These are phyloP conservation scores for Heliconius hortense DNA, from an alignment of 2,888 invertebrate species.

Conservation along the genomic window DNA sequence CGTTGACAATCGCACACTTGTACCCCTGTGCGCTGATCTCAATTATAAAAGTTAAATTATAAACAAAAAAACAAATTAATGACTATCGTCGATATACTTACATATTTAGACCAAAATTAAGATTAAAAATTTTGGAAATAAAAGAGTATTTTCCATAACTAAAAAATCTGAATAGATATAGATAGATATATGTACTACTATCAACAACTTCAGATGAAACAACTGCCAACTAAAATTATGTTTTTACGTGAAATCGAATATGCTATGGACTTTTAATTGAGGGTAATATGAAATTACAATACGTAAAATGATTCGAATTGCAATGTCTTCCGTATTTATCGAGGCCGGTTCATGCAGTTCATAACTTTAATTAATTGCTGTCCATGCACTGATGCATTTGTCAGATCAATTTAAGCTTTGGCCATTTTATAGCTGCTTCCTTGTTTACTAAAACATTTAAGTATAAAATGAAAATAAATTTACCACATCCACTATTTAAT, in stretches of 20 bases:
- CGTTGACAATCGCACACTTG: no score
- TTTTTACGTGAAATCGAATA: not conserved
- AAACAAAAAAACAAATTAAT: no score
- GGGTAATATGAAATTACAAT: conserved; percentile 25
- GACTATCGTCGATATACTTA: no score
- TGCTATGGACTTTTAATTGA: not conserved
- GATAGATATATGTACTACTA: not conserved
- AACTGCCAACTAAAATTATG: not conserved
- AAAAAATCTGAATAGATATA: not conserved
- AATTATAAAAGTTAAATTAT: no score
- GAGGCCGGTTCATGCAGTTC: conserved; percentile 66
- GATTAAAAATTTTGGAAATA: no score
- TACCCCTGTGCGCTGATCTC: no score
- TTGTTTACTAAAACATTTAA: conserved; percentile 11
- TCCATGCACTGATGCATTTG: conserved; percentile 34
- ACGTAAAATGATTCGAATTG: conserved; percentile 12
- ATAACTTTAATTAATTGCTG: conserved; percentile 54
- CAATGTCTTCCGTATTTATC: conserved; percentile 64
- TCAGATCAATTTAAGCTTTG: conserved; percentile 29
- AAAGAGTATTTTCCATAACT: no score
- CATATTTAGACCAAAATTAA: no score
- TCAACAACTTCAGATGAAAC: not conserved
- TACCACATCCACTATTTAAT: not conserved
- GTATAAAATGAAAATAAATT: not conserved
- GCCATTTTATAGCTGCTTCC: conserved; percentile 21